Base-by-base conservation (phyloP, 2,888 invertebrate genomes). In the Nycteola revayana region DNA sequence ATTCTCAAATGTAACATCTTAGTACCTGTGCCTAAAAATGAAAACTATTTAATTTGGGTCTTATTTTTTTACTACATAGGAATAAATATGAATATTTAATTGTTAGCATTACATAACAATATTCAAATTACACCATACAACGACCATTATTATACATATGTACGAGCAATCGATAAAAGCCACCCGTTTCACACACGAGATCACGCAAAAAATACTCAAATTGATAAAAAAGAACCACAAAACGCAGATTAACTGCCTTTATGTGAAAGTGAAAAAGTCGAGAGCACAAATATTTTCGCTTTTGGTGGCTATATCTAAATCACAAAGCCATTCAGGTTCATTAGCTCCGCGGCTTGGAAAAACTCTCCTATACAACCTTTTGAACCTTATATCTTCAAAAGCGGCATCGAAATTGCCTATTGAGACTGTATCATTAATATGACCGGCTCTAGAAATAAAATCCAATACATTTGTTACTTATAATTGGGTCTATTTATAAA, bases 281-380 rank as follows among this genome's bases (percentile, higher is more conserved):
- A 51, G 44, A 51, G 42, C 49, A 42, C 25, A 42, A 37, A 42
- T 43, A 42, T 44, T 33, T 45, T 27, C 32, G 27, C 32, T 30
- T 28, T 36, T 35, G 43, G 49, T 46, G 35, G 37, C 34, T 40
- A 41, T 53, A 32, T 47, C 33, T 47, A 55, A 36, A 42, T 53
- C 59, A 70, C 66, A 73, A 72, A 68, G 59, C 60, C 50, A 50
- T 73, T 69, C 65, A 36, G 63, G 54, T 63, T 73, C 71, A 71
- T 72, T 72, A 71, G 57, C 45, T 57, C 53, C 49, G 50, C 48
- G 54, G 52, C 60, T 64, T 63, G 53, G 51, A 43, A 58, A 64
- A 62, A 24, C 17, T 20, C 35, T 21, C 20, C 11, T 14, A 14
- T 14, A 14, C 14, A 14, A 5, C 14, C 14, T 14, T 14, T 3